Evolutionary conservation across 2,888 invertebrate species (phyloP), one percentile per base, ranked within the genome.

Genomic region (Lasioglossum villosulum): DNA sequence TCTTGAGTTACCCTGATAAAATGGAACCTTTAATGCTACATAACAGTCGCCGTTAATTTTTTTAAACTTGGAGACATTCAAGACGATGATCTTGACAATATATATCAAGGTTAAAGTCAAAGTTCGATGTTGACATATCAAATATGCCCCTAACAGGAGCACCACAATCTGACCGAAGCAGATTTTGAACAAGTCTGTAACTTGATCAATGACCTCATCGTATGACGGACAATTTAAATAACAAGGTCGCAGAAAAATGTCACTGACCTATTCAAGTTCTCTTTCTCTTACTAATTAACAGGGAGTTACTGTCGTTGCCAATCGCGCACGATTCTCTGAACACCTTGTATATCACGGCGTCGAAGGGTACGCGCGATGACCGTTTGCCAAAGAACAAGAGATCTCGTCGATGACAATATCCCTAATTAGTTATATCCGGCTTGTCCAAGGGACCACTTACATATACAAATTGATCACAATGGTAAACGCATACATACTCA

Each of bases 391-490:
- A 87, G 76, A 84, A 89, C 80, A 80, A 85, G 81, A 88, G 78
- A 84, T 80, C 78, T 70, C 82, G 74, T 68, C 68, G 82, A 75
- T 75, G 78, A 75, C 75, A 76, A 84, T 68, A 73, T 76, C 76
- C 83, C 86, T 75, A 85, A 79, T 63, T 82, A 88, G 77, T 76
- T 83, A 89, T 82, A 90, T 88, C 83, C 68, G 68, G 68, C 68
- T 68, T 68, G 79, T 77, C 75, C 80, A 78, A 75, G 81, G 81
- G 82, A 86, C 85, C 85, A 83, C 82, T 90, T 83, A 89, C 80
- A 89, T 75, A 52, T 87, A 90, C 76, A 86, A 87, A 90, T 88
- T 88, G 76, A 90, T 90, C 90, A 89, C 90, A 90, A 89, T 89
- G 73, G 80, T 88, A 85, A 88, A 86, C 75, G 78, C 88, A 82